A percentile compares a stretch with the other conserved stretches of the same genome.
phyloP scores from a whole-genome alignment of 2,797 vertebrate genomes.

The Schizopygopsis malacanthus region DNA sequence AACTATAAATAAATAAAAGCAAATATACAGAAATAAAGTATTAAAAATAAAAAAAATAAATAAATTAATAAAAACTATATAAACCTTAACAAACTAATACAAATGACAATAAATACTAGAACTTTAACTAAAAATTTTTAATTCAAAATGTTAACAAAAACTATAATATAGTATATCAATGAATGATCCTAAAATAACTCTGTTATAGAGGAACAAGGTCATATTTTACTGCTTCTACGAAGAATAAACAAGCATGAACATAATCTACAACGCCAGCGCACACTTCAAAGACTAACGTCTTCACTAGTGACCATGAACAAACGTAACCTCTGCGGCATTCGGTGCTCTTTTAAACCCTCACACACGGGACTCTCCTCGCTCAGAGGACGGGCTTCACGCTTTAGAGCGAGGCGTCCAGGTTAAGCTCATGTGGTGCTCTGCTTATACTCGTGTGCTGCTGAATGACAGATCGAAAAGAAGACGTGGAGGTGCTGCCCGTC shows the following conservation, averaged over 20 bases:
- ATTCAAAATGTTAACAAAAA: too few species aligned
- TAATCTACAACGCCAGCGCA: not conserved
- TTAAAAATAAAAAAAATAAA: not conserved
- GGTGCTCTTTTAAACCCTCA: constrained; percentile 2
- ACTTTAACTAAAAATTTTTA: too few species aligned
- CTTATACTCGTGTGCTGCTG: constrained; percentile 21
- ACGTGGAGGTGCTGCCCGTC: constrained; percentile 52
- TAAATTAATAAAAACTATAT: not conserved
- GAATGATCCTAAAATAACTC: not conserved
- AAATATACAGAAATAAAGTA: not conserved
- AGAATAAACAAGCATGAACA: not conserved
- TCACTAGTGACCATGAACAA: not conserved
- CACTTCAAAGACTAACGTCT: constrained; percentile 20
- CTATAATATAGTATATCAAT: too few species aligned
- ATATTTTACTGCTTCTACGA: not conserved
- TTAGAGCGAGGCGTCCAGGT: constrained; percentile 16
- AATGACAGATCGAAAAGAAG: constrained; percentile 67
- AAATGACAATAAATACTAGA: not conserved
- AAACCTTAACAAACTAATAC: not conserved
- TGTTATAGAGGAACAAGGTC: not conserved
- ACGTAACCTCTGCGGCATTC: constrained; percentile 18
- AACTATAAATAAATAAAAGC: not conserved
- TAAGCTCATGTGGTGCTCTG: constrained; percentile 22
- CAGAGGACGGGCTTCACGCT: not conserved
- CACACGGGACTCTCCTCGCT: not conserved